Evolutionary conservation across 1,140 invertebrate genomes (phyloP).

Genomic region (Procambarus clarkii): DNA sequence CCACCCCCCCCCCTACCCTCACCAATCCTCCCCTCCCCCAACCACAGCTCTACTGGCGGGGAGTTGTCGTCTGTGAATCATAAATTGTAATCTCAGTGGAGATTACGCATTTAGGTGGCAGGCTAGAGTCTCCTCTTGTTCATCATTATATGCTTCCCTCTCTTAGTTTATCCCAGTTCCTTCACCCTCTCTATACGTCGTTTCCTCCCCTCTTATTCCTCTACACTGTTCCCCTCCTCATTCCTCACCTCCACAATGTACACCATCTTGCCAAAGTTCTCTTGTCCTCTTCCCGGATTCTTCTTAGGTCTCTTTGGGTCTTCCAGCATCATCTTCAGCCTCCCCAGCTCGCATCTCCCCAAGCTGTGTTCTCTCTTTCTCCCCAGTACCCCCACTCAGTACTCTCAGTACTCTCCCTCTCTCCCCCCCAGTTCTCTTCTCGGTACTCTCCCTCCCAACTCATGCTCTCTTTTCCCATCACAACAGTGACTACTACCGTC

Average conservation of each 20-base stretch:
- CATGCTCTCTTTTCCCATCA: no score
- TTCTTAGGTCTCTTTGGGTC: no score
- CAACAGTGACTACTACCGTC: background rate
- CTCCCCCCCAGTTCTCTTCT: background rate
- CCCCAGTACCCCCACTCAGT: no score
- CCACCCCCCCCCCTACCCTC: background rate
- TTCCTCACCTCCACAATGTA: no score
- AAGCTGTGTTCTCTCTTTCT: background rate
- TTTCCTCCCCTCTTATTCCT: no score
- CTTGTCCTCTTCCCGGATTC: no score
- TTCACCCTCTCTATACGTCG: no score
- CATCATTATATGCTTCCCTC: background rate
- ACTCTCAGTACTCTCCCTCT: background rate
- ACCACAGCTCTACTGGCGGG: background rate
- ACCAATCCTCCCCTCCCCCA: background rate
- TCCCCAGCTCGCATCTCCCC: background rate
- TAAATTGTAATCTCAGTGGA: conserved; percentile 53
- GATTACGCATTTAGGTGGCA: conserved; percentile 12
- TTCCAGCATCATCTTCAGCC: background rate
- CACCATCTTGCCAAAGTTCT: no score
- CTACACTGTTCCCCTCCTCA: no score
- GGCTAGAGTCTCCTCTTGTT: background rate
- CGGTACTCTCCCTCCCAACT: background rate
- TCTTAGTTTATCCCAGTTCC: no score
- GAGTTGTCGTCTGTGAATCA: conserved; percentile 1